Conservation (phyloP, 2,797 vertebrate species). For the Poeciliopsis turneri region DNA sequence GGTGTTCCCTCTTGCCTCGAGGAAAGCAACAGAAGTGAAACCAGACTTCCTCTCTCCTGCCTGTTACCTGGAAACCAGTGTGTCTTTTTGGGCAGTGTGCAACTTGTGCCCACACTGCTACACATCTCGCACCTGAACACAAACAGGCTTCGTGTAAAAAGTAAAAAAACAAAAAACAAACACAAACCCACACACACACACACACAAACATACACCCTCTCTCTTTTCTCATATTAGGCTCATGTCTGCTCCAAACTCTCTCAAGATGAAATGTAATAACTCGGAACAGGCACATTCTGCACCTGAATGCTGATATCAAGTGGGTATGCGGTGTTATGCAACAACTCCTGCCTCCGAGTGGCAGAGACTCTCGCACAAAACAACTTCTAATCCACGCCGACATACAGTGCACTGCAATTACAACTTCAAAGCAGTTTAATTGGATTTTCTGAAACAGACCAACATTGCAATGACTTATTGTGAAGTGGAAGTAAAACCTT, state of each 20-base stretch:
- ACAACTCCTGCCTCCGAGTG: background rate
- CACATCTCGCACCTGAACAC: constrained; percentile 51
- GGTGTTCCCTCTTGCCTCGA: constrained; percentile 25
- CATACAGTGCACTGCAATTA: background rate
- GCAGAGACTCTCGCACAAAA: background rate
- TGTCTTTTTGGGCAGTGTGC: constrained; percentile 45
- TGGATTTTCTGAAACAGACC: background rate
- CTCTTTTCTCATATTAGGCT: background rate
- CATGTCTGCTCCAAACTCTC: background rate
- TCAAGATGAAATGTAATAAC: constrained; percentile 5
- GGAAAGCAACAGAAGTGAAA: constrained; percentile 30
- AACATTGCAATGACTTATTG: background rate
- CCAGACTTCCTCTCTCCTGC: constrained; percentile 24
- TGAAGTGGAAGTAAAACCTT: background rate
- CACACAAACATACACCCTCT: background rate
- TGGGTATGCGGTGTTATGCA: background rate
- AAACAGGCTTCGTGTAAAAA: constrained; percentile 16
- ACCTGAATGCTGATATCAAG: constrained; percentile 1
- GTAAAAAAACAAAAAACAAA: constrained; percentile 11
- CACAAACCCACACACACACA: constrained; percentile 1
- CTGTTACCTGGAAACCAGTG: constrained; percentile 71
- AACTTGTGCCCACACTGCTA: constrained; percentile 49
- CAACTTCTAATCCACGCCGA: too few relatives aligned
- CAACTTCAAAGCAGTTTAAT: background rate
- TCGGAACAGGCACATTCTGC: background rate